Evolutionary conservation across 2,113 vertebrate species (phyloP).

Genomic region (Calyptomena viridis): DNA sequence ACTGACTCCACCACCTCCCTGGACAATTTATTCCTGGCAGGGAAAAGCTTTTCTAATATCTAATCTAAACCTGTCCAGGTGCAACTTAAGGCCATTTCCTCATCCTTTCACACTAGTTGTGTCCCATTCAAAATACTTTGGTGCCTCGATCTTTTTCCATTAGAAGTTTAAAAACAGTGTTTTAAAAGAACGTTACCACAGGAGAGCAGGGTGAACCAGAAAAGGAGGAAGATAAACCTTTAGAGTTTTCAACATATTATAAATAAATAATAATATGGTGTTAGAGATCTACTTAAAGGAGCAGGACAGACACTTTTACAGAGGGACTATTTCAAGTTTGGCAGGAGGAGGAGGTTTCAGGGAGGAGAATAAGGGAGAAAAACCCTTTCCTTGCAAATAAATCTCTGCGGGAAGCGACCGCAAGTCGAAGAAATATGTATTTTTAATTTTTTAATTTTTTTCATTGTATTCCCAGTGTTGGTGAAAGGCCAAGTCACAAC

Average conservation of each 20-base stretch:
- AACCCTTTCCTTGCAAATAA: neutral
- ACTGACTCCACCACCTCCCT: neutral
- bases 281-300: neutral
- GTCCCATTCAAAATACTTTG: neutral
- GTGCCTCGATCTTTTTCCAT: neutral
- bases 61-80: neutral
- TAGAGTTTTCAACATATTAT: neutral
- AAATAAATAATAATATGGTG: neutral
- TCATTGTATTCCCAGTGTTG: conserved; percentile 78
- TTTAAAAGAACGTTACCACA: neutral
- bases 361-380: neutral
- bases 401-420: neutral
- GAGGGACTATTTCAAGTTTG: neutral
- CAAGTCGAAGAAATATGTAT: accelerated
- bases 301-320: neutral
- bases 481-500: conserved; percentile 96
- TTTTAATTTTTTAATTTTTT: neutral
- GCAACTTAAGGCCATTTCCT: neutral
- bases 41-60: neutral
- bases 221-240: neutral
- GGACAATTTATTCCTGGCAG: neutral
- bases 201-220: neutral
- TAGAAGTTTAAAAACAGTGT: neutral
- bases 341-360: neutral
- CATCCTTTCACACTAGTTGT: neutral